Evolutionary conservation across 1,140 invertebrate species (phyloP).

Genomic region (Uloborus diversus): DNA sequence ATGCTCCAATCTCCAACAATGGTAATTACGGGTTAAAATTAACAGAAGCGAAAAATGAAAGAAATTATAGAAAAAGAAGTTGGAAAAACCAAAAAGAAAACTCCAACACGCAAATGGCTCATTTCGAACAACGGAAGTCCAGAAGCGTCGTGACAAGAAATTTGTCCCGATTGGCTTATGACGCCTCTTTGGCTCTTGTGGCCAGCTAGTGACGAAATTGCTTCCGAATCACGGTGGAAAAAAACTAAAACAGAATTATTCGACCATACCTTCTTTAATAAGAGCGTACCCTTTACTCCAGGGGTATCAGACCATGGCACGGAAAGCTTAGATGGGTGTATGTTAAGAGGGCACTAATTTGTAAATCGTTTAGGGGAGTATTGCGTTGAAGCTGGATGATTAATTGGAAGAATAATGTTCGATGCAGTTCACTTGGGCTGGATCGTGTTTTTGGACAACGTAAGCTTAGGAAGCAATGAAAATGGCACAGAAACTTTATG

Average conservation of each 20-base stretch:
- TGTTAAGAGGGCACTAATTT: conserved; percentile 19
- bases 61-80: neutral
- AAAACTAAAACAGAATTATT: neutral
- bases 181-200: conserved; percentile 21
- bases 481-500: too few relatives aligned
- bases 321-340: neutral
- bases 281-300: neutral
- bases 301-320: neutral
- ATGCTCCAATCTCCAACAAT: neutral
- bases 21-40: conserved; percentile 27
- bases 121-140: neutral
- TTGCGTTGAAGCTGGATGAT: conserved; percentile 9
- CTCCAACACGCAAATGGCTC: conserved; percentile 22
- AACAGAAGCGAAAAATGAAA: conserved; percentile 16
- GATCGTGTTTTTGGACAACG: too few relatives aligned
- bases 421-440: too few relatives aligned
- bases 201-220: conserved; percentile 28
- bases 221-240: conserved; percentile 9
- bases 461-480: too few relatives aligned
- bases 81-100: neutral
- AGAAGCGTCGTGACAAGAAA: conserved; percentile 25
- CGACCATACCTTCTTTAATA: conserved; percentile 29
- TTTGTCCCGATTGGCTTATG: conserved; percentile 12
- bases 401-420: conserved; percentile 7
- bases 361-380: neutral